Evolutionary conservation across 1,140 invertebrate species (phyloP).

Genomic region (Trichogramma pretiosum): DNA sequence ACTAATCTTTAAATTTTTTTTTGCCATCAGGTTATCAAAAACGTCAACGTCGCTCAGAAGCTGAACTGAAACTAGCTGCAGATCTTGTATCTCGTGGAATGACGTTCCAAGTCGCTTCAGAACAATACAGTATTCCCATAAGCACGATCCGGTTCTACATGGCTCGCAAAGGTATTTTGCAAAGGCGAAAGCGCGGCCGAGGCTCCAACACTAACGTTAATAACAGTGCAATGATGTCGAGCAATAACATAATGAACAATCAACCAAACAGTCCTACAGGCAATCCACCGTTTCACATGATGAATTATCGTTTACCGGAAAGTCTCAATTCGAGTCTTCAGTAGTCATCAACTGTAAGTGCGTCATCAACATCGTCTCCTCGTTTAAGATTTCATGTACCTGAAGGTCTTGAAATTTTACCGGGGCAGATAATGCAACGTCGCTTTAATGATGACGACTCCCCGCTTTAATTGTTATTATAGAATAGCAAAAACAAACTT

Average conservation of each 20-base stretch:
- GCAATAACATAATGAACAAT: no score
- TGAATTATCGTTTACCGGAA: slow-evolving; percentile 61
- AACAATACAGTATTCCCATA: slow-evolving; percentile 75
- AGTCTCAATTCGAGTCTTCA: slow-evolving; percentile 45
- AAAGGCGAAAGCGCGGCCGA: slow-evolving; percentile 61
- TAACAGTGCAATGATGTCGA: no score
- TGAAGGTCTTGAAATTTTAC: not conserved
- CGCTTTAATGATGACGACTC: not conserved
- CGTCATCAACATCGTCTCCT: not conserved
- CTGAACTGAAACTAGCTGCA: slow-evolving; percentile 64
- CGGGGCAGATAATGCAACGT: not conserved
- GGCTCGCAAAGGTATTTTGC: slow-evolving; percentile 71
- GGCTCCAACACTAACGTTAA: slow-evolving; percentile 36
- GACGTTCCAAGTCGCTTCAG: slow-evolving; percentile 73
- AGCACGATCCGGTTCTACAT: slow-evolving; percentile 78
- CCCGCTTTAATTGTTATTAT: not conserved
- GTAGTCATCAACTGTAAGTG: slow-evolving; percentile 31
- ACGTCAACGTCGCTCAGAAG: slow-evolving; percentile 61
- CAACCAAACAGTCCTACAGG: slow-evolving; percentile 50
- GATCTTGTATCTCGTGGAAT: slow-evolving; percentile 70
- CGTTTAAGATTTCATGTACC: not conserved
- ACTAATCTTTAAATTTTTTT: not conserved
- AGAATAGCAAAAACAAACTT: not conserved
- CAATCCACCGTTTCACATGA: slow-evolving; percentile 63
- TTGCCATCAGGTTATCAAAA: slow-evolving; percentile 39